Percentiles rank a stretch among this genome's conserved stretches.
These are phyloP conservation scores for Rhinolophus ferrumequinum DNA, from an alignment of 2,113 vertebrate genomes.

Conservation along the genomic window DNA sequence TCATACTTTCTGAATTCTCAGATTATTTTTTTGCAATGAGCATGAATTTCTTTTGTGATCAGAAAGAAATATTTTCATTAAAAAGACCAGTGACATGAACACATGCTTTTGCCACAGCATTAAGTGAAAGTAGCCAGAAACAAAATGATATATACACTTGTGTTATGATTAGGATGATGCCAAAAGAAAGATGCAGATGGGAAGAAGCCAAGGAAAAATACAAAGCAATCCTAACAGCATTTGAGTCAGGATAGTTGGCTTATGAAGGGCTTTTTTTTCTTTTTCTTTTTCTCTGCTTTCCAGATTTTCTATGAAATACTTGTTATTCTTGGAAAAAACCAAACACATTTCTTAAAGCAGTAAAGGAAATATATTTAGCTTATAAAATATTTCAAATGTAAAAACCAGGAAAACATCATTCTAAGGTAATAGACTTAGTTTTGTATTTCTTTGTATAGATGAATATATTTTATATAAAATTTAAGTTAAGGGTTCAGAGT, in stretches of 20 bases:
- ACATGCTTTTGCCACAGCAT: neutral
- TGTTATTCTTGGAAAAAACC: constrained; percentile 19
- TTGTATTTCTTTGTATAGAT: constrained; percentile 1
- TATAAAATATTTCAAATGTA: constrained; percentile 19
- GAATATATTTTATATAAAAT: neutral
- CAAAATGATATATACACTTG: neutral
- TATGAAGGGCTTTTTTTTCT: neutral
- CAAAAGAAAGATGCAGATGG: neutral
- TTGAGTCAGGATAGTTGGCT: neutral
- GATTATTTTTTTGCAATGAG: neutral
- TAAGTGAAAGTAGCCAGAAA: constrained; percentile 30
- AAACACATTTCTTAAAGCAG: constrained; percentile 40
- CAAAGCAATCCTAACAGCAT: neutral
- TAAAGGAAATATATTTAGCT: constrained; percentile 28
- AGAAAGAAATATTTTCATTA: constrained; percentile 30
- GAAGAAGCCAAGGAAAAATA: neutral
- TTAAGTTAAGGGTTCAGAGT: neutral
- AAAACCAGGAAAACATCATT: constrained; percentile 7
- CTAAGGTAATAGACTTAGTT: constrained; percentile 22
- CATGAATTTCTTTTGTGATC: neutral
- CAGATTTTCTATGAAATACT: constrained; percentile 35
- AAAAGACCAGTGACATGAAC: constrained; percentile 12
- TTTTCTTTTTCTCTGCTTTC: neutral
- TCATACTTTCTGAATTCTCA: constrained; percentile 26
- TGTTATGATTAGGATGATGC: neutral